Conservation (phyloP, 2,113 vertebrate species). For the Cheirogaleus medius region DNA sequence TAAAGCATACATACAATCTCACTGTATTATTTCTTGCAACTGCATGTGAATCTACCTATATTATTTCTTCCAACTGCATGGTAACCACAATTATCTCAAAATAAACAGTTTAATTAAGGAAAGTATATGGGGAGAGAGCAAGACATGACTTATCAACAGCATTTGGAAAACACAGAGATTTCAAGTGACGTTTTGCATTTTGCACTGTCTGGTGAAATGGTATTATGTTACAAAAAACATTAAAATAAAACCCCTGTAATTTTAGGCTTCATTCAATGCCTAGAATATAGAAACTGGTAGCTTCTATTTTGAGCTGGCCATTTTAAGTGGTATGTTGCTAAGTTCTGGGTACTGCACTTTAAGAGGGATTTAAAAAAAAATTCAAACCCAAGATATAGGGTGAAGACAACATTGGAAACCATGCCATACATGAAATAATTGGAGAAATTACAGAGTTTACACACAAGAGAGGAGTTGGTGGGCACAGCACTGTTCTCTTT, state of each 20-base stretch:
- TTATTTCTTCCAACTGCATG: not conserved
- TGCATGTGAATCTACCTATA: not conserved
- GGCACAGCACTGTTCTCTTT: not conserved
- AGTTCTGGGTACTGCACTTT: not conserved
- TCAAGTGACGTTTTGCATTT: not conserved
- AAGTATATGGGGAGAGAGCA: not conserved
- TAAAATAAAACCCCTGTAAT: conserved; percentile 33
- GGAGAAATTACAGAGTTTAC: not conserved
- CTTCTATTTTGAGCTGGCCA: conserved; percentile 44
- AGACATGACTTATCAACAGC: not conserved
- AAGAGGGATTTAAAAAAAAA: conserved; percentile 28
- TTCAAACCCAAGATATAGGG: not conserved
- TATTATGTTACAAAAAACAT: not conserved
- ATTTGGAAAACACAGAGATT: not conserved
- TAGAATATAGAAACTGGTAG: not conserved
- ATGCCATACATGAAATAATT: not conserved
- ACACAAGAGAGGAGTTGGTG: not conserved
- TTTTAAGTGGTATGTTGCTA: conserved; percentile 19
- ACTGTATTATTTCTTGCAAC: not conserved
- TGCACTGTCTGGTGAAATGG: not conserved
- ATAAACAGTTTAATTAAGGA: conserved; percentile 24
- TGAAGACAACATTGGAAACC: conserved; percentile 5
- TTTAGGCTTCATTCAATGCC: conserved; percentile 26
- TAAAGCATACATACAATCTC: not conserved
- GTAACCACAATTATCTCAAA: not conserved